phyloP scores from a whole-genome alignment of 2,797 vertebrate genomes.

The Menidia menidia region DNA sequence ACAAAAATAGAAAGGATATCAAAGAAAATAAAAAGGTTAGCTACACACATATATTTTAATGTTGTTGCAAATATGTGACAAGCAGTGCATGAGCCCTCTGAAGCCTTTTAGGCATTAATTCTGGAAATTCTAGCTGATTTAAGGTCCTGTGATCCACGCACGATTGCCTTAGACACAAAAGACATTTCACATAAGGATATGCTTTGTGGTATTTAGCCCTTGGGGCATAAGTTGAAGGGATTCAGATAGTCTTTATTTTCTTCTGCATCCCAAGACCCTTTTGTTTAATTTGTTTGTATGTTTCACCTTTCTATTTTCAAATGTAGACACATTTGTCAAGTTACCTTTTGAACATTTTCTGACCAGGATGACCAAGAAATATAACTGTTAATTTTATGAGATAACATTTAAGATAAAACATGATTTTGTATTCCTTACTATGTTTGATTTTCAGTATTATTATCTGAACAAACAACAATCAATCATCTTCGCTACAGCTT shows the following conservation, averaged over 20 bases:
- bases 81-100: conserved; percentile 26
- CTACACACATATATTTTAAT: conserved; percentile 33
- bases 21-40: conserved; percentile 22
- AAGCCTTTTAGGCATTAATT: conserved; percentile 32
- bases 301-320: conserved; percentile 51
- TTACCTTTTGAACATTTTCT: conserved; percentile 19
- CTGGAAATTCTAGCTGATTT: conserved; percentile 60
- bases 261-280: conserved; percentile 58
- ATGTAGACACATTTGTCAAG: conserved; percentile 2
- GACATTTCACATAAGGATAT: conserved; percentile 42
- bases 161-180: conserved; percentile 60
- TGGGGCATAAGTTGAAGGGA: conserved; percentile 39
- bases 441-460: too few relatives aligned
- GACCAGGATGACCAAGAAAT: background rate
- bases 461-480: too few relatives aligned
- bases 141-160: conserved; percentile 62
- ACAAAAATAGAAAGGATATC: background rate
- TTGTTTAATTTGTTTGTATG: conserved; percentile 43
- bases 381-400: too few relatives aligned
- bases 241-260: conserved; percentile 58
- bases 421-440: too few relatives aligned
- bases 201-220: conserved; percentile 51
- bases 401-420: too few relatives aligned
- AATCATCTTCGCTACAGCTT: too few relatives aligned
- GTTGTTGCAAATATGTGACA: conserved; percentile 21